phyloP scores from a whole-genome alignment of 2,113 vertebrate genomes.

The Sinocyclocheilus maitianheensis region DNA sequence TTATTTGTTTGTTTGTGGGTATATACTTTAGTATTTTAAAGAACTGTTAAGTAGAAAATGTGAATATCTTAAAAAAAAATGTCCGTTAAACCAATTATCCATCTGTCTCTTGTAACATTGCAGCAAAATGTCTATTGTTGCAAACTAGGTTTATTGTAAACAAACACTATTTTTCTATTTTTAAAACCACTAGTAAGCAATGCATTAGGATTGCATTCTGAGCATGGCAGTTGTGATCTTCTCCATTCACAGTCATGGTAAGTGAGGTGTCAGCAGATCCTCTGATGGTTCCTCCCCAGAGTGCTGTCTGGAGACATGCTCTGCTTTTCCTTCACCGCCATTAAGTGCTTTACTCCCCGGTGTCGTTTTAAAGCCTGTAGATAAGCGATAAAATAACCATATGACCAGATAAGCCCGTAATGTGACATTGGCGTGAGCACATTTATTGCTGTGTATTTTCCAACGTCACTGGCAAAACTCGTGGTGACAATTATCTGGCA shows the following conservation, averaged over 20 bases:
- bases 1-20: too few species aligned
- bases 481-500: background rate
- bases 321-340: slow-evolving; percentile 29
- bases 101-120: background rate
- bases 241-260: slow-evolving; percentile 9
- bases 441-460: slow-evolving; percentile 18
- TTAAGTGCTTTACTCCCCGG: background rate
- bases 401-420: slow-evolving; percentile 27
- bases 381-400: background rate
- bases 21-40: too few species aligned
- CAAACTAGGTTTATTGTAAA: background rate
- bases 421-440: background rate
- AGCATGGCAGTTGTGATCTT: background rate
- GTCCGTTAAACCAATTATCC: too few species aligned
- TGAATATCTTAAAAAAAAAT: too few species aligned
- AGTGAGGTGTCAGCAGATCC: slow-evolving; percentile 34
- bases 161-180: background rate
- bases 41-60: too few species aligned
- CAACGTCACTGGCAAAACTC: slow-evolving; percentile 14
- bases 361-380: slow-evolving; percentile 1
- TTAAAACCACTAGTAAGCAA: background rate
- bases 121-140: background rate
- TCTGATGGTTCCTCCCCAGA: slow-evolving; percentile 14
- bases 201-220: background rate
- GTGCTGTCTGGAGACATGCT: slow-evolving; percentile 38